Base-by-base conservation (phyloP, 2,888 invertebrate genomes). In the Tineola bisselliella region DNA sequence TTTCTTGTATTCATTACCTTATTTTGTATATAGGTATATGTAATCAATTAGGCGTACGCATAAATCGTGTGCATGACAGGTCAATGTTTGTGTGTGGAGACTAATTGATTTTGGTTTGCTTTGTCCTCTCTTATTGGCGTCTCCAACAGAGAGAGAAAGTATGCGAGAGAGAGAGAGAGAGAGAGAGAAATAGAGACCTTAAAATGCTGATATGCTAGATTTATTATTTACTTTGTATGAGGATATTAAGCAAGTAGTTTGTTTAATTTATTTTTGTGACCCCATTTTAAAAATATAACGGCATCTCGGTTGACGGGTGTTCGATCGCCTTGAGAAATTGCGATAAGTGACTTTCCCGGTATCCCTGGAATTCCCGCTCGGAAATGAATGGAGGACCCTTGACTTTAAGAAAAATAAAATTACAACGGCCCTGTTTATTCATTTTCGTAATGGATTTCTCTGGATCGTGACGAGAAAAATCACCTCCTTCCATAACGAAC, bases 21-120 rank as follows among this genome's bases (percentile, higher is more conserved):
- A 48, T 13, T 25, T 25, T 13, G 56, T 2, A 12, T 19, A 11
- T 30, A 30, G 18, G 19, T 56, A 3, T n/a, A 25, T n/a, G 56
- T 68, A 71, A 75, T 73, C 69, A 66, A 66, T 66, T 70, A 63
- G 62, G 68, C 68, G 72, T 69, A 76, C 72, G 76, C 67, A 76
- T 75, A 74, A 73, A 77, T 75, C 73, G 74, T 71, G 70, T 69
- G 62, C 65, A 62, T 62, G 62, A 62, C 58, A 58, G 31, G 58
- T 58, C 31, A 33, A 66, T 67, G 65, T 64, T 67, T 77, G 77
- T 79, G 72, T 78, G 70, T 70, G 52, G 62, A 72, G 69, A 75
- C 77, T 83, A 83, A 83, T 83, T 81, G 82, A 77, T 79, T 79
- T 75, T 70, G 69, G 73, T 69, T 66, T 66, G 70, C 68, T 69